Percentiles rank a stretch among this genome's conserved stretches.
These are phyloP conservation scores for Druon quercuslanigerum DNA, from an alignment of 1,140 invertebrate genomes.

Conservation along the genomic window DNA sequence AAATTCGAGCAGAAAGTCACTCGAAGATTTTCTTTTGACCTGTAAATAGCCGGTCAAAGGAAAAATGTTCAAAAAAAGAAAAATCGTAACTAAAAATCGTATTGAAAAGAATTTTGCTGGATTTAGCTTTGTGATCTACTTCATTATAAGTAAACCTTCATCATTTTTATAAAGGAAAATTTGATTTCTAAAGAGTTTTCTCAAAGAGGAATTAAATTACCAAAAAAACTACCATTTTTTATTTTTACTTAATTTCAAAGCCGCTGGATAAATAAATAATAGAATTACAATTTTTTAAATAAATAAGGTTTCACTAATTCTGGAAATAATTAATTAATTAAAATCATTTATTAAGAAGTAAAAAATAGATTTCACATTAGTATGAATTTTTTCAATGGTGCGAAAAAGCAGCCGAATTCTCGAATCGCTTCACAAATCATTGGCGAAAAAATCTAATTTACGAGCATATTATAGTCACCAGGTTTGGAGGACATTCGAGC, in stretches of 20 bases:
- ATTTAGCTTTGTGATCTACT: slow-evolving; percentile 5
- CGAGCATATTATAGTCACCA: slow-evolving; percentile 46
- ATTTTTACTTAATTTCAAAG: too few relatives aligned
- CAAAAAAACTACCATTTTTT: too few relatives aligned
- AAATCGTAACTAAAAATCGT: slow-evolving; percentile 9
- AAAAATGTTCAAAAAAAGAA: not conserved
- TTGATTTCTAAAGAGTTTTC: not conserved
- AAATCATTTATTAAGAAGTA: too few relatives aligned
- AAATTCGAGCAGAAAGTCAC: slow-evolving; percentile 3
- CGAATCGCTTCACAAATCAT: slow-evolving; percentile 61
- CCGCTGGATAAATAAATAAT: too few relatives aligned
- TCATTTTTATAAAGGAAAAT: slow-evolving; percentile 9
- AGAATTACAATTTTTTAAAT: too few relatives aligned
- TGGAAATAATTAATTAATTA: too few relatives aligned
- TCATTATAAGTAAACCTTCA: slow-evolving; percentile 1
- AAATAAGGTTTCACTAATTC: too few relatives aligned
- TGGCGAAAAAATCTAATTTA: slow-evolving; percentile 65
- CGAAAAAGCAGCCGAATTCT: not conserved
- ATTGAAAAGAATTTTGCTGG: slow-evolving; percentile 1
- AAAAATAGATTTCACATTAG: too few relatives aligned
- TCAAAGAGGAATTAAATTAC: too few relatives aligned
- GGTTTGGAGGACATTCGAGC: slow-evolving; percentile 52
- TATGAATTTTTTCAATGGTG: not conserved
- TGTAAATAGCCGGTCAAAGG: slow-evolving; percentile 17
- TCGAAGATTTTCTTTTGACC: slow-evolving; percentile 25